Evolutionary conservation across 2,888 invertebrate species (phyloP).

Genomic region (Xylophagus ater): DNA sequence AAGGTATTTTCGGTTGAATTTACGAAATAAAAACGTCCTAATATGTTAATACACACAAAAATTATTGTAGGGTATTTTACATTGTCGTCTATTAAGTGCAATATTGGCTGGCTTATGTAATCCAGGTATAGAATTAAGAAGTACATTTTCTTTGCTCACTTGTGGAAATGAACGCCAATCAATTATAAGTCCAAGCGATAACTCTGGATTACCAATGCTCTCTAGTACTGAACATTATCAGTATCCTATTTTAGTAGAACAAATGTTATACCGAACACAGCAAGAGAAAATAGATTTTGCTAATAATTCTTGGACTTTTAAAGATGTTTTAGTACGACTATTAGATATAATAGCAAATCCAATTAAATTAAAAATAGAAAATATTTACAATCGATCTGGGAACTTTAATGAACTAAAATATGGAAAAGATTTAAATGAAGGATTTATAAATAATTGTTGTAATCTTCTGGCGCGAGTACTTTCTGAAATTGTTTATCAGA

Average conservation of each 20-base stretch:
- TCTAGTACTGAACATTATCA: conserved; percentile 56
- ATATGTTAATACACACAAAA: no score
- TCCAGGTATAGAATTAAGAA: conserved; percentile 59
- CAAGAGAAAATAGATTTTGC: conserved; percentile 38
- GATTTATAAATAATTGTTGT: conserved; percentile 56
- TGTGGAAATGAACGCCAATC: conserved; percentile 36
- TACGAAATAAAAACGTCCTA: no score
- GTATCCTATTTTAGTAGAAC: conserved; percentile 66
- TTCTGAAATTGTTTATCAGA: conserved; percentile 75
- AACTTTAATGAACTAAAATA: conserved; percentile 38
- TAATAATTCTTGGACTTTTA: conserved; percentile 43
- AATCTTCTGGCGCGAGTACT: conserved; percentile 71
- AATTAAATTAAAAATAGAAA: conserved; percentile 45
- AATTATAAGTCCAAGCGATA: conserved; percentile 55
- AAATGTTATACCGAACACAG: conserved; percentile 60
- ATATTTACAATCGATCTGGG: conserved; percentile 32
- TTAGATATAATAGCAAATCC: conserved; percentile 73
- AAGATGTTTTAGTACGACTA: conserved; percentile 72
- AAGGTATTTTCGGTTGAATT: no score
- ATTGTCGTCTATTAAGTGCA: conserved; percentile 56
- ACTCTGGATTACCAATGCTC: conserved; percentile 55
- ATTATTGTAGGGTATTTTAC: conserved; percentile 27
- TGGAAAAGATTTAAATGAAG: conserved; percentile 38
- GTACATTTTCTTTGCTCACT: conserved; percentile 60
- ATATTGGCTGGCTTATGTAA: conserved; percentile 77